Base-by-base conservation (phyloP, 2,888 invertebrate genomes). In the Hylaea fasciaria region DNA sequence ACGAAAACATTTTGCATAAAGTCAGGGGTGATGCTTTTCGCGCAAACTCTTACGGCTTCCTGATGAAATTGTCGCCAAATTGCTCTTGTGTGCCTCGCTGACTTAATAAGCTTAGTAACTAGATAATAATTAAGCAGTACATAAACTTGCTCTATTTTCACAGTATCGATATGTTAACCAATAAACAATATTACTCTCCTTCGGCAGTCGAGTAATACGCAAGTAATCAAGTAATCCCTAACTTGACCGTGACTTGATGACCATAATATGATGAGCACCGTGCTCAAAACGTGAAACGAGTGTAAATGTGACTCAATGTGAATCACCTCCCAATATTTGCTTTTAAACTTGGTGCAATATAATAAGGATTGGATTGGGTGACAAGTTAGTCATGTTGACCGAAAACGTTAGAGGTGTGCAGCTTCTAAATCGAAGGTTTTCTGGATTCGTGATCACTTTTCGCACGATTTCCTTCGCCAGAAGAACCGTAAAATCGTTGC, bases 391-490 rank as follows among this genome's bases (percentile, higher is more conserved):
- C 22, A n/a, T 51, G 43, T 22, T 48, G 17, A 13, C 37, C 2
- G 37, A 5, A 47, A 14, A 13, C 2, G 16, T 35, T 16, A 16
- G 16, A 47, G 14, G 35, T 47, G 1, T 43, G 77, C 81, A 83
- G 78, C 73, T 85, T 87, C 83, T 82, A 77, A 83, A 80, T 80
- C 80, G 73, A 81, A 83, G 81, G 80, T 84, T 84, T 86, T 82
- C 78, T 81, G 85, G 78, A 87, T 87, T 83, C 80, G 83, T 89
- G 89, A 91, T 89, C 85, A 87, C 81, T 87, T 86, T 85, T 84
- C 83, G 76, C 81, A 75, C 81, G 83, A 89, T 88, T 89, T 88
- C 82, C 83, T 85, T 77, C 81, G 75, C 82, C 81, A 82, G 78
- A 82, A 80, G 79, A 76, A 81, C 78, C 80, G 79, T 83, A 80